A percentile compares a stretch with the other conserved stretches of the same genome.
Conservation (phyloP, 1,140 invertebrate species). For the Lysiphlebus fabarum region DNA sequence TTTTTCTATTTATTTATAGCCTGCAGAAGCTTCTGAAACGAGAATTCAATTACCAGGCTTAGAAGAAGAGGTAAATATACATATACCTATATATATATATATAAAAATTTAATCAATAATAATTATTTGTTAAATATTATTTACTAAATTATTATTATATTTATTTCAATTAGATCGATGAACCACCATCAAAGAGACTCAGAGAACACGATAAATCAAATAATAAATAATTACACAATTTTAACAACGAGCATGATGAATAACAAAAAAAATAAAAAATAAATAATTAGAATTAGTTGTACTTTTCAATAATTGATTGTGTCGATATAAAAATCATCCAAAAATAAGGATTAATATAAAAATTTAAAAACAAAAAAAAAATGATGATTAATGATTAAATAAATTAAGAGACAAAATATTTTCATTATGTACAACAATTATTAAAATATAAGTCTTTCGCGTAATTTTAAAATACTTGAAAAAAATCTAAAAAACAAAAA, state of each 20-base stretch:
- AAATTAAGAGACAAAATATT: conserved; percentile 54
- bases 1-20: conserved; percentile 55
- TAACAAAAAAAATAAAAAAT: conserved; percentile 15
- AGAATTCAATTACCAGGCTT: conserved; percentile 71
- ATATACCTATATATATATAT: not conserved
- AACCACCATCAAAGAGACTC: conserved; percentile 53
- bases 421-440: conserved; percentile 52
- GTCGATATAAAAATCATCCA: too few species aligned
- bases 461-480: conserved; percentile 46
- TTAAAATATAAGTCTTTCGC: conserved; percentile 48
- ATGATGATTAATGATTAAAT: conserved; percentile 30
- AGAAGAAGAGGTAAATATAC: conserved; percentile 58
- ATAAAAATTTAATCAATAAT: conserved; percentile 21
- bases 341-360: conserved; percentile 23
- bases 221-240: conserved; percentile 42
- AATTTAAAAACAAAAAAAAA: conserved; percentile 34
- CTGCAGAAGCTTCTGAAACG: conserved; percentile 73
- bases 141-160: conserved; percentile 11
- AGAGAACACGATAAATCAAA: conserved; percentile 51
- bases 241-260: conserved; percentile 10
- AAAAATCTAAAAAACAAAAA: conserved; percentile 37
- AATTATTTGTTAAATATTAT: conserved; percentile 2
- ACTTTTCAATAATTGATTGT: too few species aligned
- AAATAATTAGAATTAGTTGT: conserved; percentile 31
- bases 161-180: conserved; percentile 42